A percentile compares a stretch with the other conserved stretches of the same genome.
phyloP scores from a whole-genome alignment of 1,140 invertebrate genomes.

The Augochlora pura region DNA sequence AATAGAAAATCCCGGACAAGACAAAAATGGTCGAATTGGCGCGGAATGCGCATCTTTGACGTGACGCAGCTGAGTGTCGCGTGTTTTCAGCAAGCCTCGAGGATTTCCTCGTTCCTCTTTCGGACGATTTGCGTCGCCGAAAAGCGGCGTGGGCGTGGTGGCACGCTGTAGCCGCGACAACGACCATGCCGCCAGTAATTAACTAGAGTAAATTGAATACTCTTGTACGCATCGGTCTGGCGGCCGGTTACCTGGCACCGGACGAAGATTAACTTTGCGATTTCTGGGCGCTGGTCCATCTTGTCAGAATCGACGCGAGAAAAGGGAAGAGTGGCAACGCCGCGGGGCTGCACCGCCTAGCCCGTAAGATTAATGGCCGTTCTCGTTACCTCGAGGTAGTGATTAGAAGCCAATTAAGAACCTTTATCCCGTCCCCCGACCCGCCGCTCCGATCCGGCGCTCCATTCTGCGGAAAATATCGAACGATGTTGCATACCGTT shows the following conservation, averaged over 20 bases:
- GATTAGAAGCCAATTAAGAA: constrained; percentile 56
- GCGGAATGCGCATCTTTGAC: not conserved
- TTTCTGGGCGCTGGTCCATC: constrained; percentile 22
- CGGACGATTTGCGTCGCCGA: not conserved
- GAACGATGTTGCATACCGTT: not conserved
- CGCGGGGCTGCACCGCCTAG: constrained; percentile 9
- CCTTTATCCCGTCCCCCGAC: constrained; percentile 27
- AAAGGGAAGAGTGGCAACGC: constrained; percentile 7
- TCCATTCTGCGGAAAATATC: constrained; percentile 26
- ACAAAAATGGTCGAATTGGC: not conserved
- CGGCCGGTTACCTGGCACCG: not conserved
- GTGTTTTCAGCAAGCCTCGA: not conserved
- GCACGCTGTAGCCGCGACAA: not conserved
- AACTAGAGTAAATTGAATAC: constrained; percentile 40
- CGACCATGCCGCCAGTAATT: constrained; percentile 10
- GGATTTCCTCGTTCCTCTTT: not conserved
- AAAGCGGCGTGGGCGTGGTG: not conserved
- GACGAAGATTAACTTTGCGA: constrained; percentile 46
- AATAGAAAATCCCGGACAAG: not conserved
- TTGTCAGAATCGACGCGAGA: constrained; percentile 29
- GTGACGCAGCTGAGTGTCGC: no score
- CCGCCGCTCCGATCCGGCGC: not conserved
- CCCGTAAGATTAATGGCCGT: constrained; percentile 44
- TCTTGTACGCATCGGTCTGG: constrained; percentile 11
- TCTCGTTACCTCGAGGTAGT: constrained; percentile 41